Percentiles rank a stretch among this genome's conserved stretches.
phyloP scores from a whole-genome alignment of 1,140 invertebrate species.

The Radopholus similis region DNA sequence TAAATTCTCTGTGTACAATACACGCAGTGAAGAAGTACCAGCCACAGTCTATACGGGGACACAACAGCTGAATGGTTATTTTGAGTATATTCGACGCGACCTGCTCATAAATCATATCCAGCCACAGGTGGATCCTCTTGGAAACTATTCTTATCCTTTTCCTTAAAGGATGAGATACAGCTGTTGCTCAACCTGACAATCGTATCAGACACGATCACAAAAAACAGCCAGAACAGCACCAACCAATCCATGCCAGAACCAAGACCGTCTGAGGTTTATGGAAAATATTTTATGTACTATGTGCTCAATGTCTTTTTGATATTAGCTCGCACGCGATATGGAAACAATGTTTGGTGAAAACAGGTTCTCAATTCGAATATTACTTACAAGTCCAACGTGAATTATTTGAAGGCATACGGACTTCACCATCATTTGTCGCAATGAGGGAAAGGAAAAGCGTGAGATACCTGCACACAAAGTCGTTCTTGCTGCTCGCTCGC shows the following conservation, averaged over 20 bases:
- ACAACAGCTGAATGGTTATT: conserved; percentile 59
- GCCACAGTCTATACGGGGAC: conserved; percentile 58
- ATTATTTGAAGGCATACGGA: conserved; percentile 45
- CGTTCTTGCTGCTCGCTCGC: conserved; percentile 59
- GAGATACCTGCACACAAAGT: conserved; percentile 57
- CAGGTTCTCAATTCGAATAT: background rate
- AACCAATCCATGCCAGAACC: conserved; percentile 18
- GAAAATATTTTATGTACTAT: too few species aligned
- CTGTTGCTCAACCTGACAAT: conserved; percentile 46
- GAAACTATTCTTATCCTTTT: conserved; percentile 23
- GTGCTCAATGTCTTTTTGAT: conserved; percentile 18
- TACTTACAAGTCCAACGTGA: conserved; percentile 4
- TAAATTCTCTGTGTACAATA: conserved; percentile 54
- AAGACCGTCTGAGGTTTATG: conserved; percentile 11
- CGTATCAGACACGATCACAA: conserved; percentile 55
- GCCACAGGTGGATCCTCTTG: conserved; percentile 13
- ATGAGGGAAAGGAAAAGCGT: conserved; percentile 18
- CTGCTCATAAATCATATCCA: conserved; percentile 45
- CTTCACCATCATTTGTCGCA: conserved; percentile 49
- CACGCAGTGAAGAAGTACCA: conserved; percentile 50
- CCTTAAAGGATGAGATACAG: conserved; percentile 56
- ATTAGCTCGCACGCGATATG: conserved; percentile 39
- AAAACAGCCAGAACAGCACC: conserved; percentile 24
- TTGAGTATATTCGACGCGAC: conserved; percentile 58
- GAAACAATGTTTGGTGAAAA: conserved; percentile 22